Percentiles rank a stretch among this genome's conserved stretches.
These are phyloP conservation scores for Epicampocera succincta DNA, from an alignment of 2,888 invertebrate genomes.

Conservation along the genomic window DNA sequence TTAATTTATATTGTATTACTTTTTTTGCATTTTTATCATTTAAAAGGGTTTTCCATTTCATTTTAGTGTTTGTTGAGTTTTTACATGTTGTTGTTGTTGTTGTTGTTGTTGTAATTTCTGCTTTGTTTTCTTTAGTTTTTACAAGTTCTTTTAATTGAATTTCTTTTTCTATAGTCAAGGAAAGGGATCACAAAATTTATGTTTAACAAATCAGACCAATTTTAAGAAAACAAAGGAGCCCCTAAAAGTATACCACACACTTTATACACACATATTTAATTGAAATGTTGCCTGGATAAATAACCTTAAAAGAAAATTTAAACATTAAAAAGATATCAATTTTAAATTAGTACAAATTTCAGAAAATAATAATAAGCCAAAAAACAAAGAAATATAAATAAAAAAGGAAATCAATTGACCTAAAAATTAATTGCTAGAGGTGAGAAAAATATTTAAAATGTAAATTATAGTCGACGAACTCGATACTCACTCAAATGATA, in stretches of 20 bases:
- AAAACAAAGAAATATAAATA: slow-evolving; percentile 13
- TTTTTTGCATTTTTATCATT: slow-evolving; percentile 40
- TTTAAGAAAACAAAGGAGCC: slow-evolving; percentile 30
- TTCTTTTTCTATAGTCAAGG: slow-evolving; percentile 47
- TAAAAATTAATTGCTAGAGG: slow-evolving; percentile 7
- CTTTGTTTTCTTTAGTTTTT: slow-evolving; percentile 46
- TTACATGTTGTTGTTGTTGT: slow-evolving; percentile 31
- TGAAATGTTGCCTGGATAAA: slow-evolving; percentile 53
- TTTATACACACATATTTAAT: slow-evolving; percentile 49
- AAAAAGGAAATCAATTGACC: slow-evolving; percentile 18
- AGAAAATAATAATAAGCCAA: background rate
- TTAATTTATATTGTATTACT: slow-evolving; percentile 65
- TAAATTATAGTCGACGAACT: no score
- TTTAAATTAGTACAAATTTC: slow-evolving; percentile 36
- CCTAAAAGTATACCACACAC: slow-evolving; percentile 38
- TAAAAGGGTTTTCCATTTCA: slow-evolving; percentile 31
- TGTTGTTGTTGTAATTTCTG: slow-evolving; percentile 22
- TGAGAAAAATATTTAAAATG: background rate
- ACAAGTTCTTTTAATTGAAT: slow-evolving; percentile 67
- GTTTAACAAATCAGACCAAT: slow-evolving; percentile 53
- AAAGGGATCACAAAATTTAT: slow-evolving; percentile 55
- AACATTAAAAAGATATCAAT: slow-evolving; percentile 39
- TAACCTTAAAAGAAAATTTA: background rate
- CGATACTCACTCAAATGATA: no score
- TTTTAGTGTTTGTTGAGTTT: slow-evolving; percentile 33